These are phyloP conservation scores for Drosophila helvetica DNA, from an alignment of 2,888 invertebrate genomes.

Conservation along the genomic window DNA sequence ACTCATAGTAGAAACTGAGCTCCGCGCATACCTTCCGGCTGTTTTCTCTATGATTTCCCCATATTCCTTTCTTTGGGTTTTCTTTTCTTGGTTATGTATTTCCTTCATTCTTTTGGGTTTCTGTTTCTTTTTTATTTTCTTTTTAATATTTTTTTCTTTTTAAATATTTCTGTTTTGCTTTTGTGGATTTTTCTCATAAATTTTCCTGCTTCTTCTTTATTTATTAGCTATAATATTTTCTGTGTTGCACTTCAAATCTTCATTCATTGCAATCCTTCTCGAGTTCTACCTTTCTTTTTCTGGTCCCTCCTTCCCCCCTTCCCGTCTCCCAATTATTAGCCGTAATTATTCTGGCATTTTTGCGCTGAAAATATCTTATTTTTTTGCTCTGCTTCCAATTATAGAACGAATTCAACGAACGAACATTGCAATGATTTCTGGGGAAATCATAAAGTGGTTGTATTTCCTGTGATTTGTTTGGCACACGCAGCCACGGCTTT, in stretches of 20 bases:
- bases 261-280: background rate
- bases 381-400: constrained; percentile 5
- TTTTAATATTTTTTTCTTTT: too few relatives aligned
- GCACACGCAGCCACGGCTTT: constrained; percentile 17
- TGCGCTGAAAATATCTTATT: background rate
- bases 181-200: background rate
- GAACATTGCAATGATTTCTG: constrained; percentile 4
- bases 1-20: too few relatives aligned
- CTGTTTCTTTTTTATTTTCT: too few relatives aligned
- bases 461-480: constrained; percentile 37
- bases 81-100: too few relatives aligned
- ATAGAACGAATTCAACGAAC: background rate
- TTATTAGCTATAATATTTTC: background rate
- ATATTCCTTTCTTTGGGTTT: too few relatives aligned
- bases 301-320: background rate
- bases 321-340: background rate
- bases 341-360: background rate
- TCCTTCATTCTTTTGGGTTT: too few relatives aligned
- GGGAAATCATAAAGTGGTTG: constrained; percentile 8
- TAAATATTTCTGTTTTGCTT: too few relatives aligned
- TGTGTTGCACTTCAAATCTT: background rate
- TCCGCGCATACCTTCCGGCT: too few relatives aligned
- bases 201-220: background rate
- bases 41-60: too few relatives aligned
- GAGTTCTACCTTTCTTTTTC: too few relatives aligned